Percentiles rank a stretch among this genome's conserved stretches.
Evolutionary conservation across 2,797 vertebrate species (phyloP).

Genomic region (Oreochromis grahami): DNA sequence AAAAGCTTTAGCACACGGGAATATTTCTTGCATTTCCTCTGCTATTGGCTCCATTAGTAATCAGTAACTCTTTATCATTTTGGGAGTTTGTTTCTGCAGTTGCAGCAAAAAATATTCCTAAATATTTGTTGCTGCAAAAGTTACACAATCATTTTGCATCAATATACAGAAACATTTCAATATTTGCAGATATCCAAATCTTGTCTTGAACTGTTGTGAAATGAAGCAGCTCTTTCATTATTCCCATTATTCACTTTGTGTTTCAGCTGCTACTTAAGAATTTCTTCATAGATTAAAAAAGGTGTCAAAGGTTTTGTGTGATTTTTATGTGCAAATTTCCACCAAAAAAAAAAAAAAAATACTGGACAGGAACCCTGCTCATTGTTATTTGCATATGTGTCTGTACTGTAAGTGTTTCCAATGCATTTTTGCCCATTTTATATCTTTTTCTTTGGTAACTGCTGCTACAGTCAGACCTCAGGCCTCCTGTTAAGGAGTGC

Average conservation of each 20-base stretch:
- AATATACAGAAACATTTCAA: background rate
- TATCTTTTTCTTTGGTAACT: background rate
- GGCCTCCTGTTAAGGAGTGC: constrained; percentile 19
- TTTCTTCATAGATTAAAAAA: background rate
- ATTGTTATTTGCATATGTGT: background rate
- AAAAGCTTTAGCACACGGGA: background rate
- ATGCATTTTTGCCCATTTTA: background rate
- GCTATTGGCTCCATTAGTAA: background rate
- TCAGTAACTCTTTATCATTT: background rate
- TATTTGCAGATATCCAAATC: background rate
- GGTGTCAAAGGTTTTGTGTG: background rate
- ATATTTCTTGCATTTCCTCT: background rate
- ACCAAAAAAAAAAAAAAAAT: background rate
- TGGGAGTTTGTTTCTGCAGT: background rate
- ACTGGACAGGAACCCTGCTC: background rate
- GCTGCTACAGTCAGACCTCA: constrained; percentile 14
- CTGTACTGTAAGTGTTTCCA: background rate
- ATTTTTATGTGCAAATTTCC: background rate
- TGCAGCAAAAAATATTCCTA: background rate
- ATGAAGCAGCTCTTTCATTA: background rate
- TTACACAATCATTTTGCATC: background rate
- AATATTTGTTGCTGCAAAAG: background rate
- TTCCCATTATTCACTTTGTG: background rate
- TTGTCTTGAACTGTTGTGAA: background rate
- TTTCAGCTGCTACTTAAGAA: background rate